phyloP scores from a whole-genome alignment of 2,113 vertebrate species.

The Martes martes region DNA sequence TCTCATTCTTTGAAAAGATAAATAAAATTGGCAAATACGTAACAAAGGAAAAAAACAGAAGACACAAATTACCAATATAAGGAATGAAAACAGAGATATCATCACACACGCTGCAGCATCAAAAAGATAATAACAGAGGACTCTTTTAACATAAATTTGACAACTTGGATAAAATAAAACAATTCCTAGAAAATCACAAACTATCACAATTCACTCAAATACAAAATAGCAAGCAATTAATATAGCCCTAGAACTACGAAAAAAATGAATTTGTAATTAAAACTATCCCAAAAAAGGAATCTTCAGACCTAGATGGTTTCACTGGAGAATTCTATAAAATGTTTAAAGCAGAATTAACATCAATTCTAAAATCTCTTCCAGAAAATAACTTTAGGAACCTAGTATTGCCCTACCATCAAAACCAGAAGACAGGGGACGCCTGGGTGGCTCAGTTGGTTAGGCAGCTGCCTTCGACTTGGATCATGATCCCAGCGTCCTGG shows the following conservation, averaged over 20 bases:
- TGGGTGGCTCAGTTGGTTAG: too few species aligned
- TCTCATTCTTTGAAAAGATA: neutral
- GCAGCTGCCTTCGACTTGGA: too few species aligned
- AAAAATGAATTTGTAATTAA: neutral
- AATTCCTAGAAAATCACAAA: neutral
- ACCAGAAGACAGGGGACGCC: too few species aligned
- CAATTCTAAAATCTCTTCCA: too few species aligned
- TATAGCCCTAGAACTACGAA: neutral
- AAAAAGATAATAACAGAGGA: constrained; percentile 19
- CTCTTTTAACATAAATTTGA: neutral
- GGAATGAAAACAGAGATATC: neutral
- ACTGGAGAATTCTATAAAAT: neutral
- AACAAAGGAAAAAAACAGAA: neutral
- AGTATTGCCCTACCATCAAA: too few species aligned
- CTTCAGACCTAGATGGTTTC: neutral
- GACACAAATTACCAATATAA: neutral
- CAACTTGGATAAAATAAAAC: neutral
- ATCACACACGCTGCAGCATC: neutral
- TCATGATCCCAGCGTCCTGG: too few species aligned
- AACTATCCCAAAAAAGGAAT: neutral
- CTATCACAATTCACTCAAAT: neutral
- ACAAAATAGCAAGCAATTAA: neutral
- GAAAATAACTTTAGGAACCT: too few species aligned
- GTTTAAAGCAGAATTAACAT: too few species aligned
- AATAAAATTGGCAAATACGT: neutral